These are phyloP conservation scores for Ethmia dodecea DNA, from an alignment of 2,888 invertebrate species.

Conservation along the genomic window DNA sequence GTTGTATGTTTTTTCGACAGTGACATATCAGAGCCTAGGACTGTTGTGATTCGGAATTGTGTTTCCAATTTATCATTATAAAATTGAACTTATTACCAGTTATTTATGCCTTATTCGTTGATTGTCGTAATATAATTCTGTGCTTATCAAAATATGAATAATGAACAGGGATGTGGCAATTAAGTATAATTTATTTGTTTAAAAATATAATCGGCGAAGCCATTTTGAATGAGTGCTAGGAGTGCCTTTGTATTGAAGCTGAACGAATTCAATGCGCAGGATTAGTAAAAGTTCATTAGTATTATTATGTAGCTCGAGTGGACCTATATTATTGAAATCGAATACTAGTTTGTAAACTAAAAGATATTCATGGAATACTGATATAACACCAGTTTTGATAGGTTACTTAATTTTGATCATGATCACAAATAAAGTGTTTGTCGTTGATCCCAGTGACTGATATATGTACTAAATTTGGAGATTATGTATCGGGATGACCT, in stretches of 20 bases:
- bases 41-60: slow-evolving; percentile 9
- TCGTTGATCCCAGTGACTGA: background rate
- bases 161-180: slow-evolving; percentile 34
- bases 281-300: slow-evolving; percentile 39
- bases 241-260: slow-evolving; percentile 51
- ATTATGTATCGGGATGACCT: slow-evolving; percentile 9
- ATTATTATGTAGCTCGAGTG: slow-evolving; percentile 46
- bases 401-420: background rate
- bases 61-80: slow-evolving; percentile 2
- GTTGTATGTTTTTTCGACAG: slow-evolving; percentile 9
- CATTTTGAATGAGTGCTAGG: slow-evolving; percentile 32
- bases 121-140: slow-evolving; percentile 17
- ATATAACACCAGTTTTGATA: background rate
- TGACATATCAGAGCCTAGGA: slow-evolving; percentile 15
- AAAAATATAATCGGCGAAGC: slow-evolving; percentile 26
- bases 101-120: slow-evolving; percentile 7
- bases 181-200: slow-evolving; percentile 27
- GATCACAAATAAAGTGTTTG: slow-evolving; percentile 4
- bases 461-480: background rate
- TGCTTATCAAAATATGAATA: slow-evolving; percentile 22
- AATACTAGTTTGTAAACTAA: slow-evolving; percentile 25
- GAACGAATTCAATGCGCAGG: slow-evolving; percentile 32
- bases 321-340: slow-evolving; percentile 35
- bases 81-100: background rate
- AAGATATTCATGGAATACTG: slow-evolving; percentile 3